Evolutionary conservation across 2,888 invertebrate genomes (phyloP), one percentile per base, ranked within the genome.

Genomic region (Leptopilina syphax): DNA sequence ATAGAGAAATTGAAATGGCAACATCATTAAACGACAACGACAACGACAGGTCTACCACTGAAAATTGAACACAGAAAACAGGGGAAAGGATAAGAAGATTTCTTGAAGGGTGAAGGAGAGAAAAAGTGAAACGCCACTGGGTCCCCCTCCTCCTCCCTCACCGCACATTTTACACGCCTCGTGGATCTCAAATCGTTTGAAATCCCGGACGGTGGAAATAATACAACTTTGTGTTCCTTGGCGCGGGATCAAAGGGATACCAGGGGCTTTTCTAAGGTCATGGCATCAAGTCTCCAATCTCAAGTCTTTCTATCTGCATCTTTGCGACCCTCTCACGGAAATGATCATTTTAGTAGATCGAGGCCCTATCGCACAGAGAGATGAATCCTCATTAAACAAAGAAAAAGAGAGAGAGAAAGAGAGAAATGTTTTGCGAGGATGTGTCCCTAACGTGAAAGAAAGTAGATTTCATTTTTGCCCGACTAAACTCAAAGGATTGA

Each of bases 221-320:
- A 90, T 90, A 89, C 90, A 90, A 90, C 89, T 89, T 89, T 89
- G 88, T 89, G 88, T 89, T 89, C 87, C 88, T 88, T 88, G 73
- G 86, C 86, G 84, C 82, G 85, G 85, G 88, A 90, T 90, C 90
- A 90, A 90, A 89, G 89, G 85, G 84, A 89, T 86, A 85, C 84
- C 86, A 85, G 82, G 82, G 81, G 50, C 50, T 50, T 77, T 78
- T 77, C 79, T 80, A 57, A 73, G 73, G 73, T 73, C 73, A 73
- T 27, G 70, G 80, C 82, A 80, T 80, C 83, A 82, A 82, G 80
- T 81, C 86, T 87, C 84, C 85, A 84, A 88, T 88, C 86, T 86
- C 84, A 81, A 85, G 83, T 83, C 79, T 82, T 83, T 83, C 81
- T 84, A 84, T 84, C 81, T 84, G 81, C 82, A 84, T 84, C 81